Base-by-base conservation (phyloP, 2,113 vertebrate genomes). In the Eretmochelys imbricata region DNA sequence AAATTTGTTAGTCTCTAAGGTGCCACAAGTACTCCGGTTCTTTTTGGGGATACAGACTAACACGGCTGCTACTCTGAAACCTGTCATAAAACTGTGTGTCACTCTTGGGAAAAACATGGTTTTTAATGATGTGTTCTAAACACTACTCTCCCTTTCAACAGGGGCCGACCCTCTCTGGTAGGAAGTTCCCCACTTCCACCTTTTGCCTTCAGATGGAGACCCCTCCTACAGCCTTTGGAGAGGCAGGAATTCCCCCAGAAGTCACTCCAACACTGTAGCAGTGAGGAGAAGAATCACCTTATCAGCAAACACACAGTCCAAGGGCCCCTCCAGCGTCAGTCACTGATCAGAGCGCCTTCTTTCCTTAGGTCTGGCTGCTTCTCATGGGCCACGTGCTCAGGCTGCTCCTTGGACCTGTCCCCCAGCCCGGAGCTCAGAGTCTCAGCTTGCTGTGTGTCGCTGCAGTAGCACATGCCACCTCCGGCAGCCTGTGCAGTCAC, bases 51-150 rank as follows among this genome's bases (percentile, higher is more conserved):
- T 42, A 42, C 38, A 42, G 38, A 42, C 42, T 42, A 42, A 42
- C 42, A 42, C 42, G 42, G 42, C 42, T 42, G 42, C 42, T 42
- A 42, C 42, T 42, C 42, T 42, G 91, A 89, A 82, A 91, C 72
- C 93, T 93, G 55, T 88, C 89, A 62, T 69, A 57, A 92, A 76
- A 35, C 78, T 88, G n/a, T 87, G 85, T 89, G 59, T 84, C 89
- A 91, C 5, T 17, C 55, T 85, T 86, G 69, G 42, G 42, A 89
- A 84, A 87, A 89, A 92, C 11, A 82, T 2, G 31, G 10, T 11
- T n/a, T 89, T 93, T 53, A 88, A 93, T n/a, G 46, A 9, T 9
- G 5, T 10, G 69, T 95, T 59, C 90, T 95, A 31, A 95, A 81
- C 69, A 29, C 82, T 83, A 79, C 87, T 85, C 1, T 65, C 50